A percentile compares a stretch with the other conserved stretches of the same genome.
Conservation (phyloP, 2,888 invertebrate genomes). For the Drosophila heteroneura region DNA sequence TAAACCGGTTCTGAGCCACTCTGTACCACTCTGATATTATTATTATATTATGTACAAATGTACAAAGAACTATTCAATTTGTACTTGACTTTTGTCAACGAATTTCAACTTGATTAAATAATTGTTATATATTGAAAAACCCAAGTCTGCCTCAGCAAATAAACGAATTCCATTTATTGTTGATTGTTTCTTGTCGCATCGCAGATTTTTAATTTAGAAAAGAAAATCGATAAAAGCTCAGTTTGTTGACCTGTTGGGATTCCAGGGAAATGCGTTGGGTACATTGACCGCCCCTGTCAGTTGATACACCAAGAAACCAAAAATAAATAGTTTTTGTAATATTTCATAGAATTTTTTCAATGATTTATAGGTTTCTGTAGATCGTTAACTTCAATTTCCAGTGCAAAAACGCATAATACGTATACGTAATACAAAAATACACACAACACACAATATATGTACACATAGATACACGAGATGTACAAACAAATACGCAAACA, state of each 20-base stretch:
- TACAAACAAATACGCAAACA: conserved; percentile 8
- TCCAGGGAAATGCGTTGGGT: background rate
- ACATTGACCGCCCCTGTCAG: background rate
- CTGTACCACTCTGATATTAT: background rate
- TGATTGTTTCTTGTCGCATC: background rate
- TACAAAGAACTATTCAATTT: background rate
- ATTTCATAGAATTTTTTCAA: conserved; percentile 20
- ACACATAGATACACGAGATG: conserved; percentile 24
- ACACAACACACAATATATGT: conserved; percentile 26
- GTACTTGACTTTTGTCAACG: background rate
- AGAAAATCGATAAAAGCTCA: conserved; percentile 26
- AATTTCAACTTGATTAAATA: background rate
- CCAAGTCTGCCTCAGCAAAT: background rate
- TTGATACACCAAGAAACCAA: background rate
- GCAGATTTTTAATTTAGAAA: background rate
- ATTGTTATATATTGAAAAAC: background rate
- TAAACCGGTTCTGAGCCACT: conserved; percentile 3
- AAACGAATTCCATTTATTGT: background rate
- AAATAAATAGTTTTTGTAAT: background rate
- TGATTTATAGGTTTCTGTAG: conserved; percentile 20
- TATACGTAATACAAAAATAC: conserved; percentile 50
- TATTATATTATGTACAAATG: background rate
- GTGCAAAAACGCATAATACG: conserved; percentile 60
- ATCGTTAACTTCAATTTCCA: conserved; percentile 49
- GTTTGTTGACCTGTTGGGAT: background rate